Base-by-base conservation (phyloP, 2,797 vertebrate species). In the Sebastes trivittatus region DNA sequence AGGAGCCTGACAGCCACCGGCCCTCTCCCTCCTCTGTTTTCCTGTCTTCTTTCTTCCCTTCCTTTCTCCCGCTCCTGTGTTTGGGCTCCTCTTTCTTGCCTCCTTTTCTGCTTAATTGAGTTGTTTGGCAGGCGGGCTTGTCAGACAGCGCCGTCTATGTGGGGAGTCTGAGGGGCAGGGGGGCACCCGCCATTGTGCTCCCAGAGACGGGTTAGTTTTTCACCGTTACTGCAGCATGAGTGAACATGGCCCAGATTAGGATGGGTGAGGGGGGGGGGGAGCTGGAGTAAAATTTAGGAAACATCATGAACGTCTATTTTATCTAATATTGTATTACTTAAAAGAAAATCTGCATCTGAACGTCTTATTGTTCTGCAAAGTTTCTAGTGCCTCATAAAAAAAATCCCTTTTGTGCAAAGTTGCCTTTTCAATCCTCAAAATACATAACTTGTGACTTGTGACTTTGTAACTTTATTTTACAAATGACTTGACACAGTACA, bases 41-140 rank as follows among this genome's bases (percentile, higher is more conserved):
- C 90, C 88, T 92, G 83, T 90, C 84, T 66, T 84, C 87, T 90
- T 93, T 88, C 87, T 88, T 90, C 84, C 85, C 88, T 80, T 89
- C 85, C 85, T 91, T 94, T 94, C 89, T 92, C 83, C 86, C 61
- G 11, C 80, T 91, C 90, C 87, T 93, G 88, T 94, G 93, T 95
- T 95, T 93, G 96, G 91, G 86, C 88, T 95, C 86, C 84, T 94
- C 91, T 94, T 95, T 97, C 96, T 97, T 91, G 90, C 92, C 92
- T 93, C 90, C 96, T 97, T 97, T 98, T 97, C 97, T 97, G 96
- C 96, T 98, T 99, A 98, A 99, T 99, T 99, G 97, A 98, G 98
- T 99, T 97, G 97, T 98, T 98, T 97, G 96, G 97, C 95, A 97
- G 95, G 96, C 96, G 93, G 96, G 97, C 97, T 97, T 97, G 97